Evolutionary conservation across 2,888 invertebrate species (phyloP), one percentile per base, ranked within the genome.

Genomic region (Parthenolecanium corni): DNA sequence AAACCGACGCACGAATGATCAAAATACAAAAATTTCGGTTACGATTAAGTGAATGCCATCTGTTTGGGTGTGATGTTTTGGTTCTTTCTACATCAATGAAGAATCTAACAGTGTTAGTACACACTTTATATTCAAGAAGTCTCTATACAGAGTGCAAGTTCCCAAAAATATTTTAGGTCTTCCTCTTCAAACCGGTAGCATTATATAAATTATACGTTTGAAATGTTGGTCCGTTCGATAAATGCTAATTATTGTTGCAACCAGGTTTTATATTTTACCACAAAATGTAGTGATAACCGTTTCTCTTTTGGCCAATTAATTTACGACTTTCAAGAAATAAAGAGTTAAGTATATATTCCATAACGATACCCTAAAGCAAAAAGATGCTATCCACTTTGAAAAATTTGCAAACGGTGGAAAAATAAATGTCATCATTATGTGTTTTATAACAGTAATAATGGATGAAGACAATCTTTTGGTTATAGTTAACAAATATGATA

Each of bases 181-280:
- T 54, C 54, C 42, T 54, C 40, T 54, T 38, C n/a, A 54, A 31
- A 54, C 54, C 42, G 54, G 42, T 54, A 54, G 54, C 31, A 42
- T n/a, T n/a, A n/a, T 40, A 54, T 54, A 54, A 54, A 54, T 54
- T 54, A 54, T 54, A 54, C 54, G 54, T 54, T 53, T n/a, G 36
- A 38, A n/a, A 12, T n/a, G 38, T 54, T 40, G 14, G 42, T 31
- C 23, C 54, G 20, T 36, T 42, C 42, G 54, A 21, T 23, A 40
- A 54, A 54, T 54, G 24, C 54, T 54, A 54, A 42, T 42, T 54
- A 54, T 54, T 54, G 38, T n/a, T 38, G 18, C 5, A 24, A 9
- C 31, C 9, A 9, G 31, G 31, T 31, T 12, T 42, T 23, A n/a
- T 38, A 40, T 54, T 54, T 54, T 18, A 54, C 54, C 54, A 23